Conservation (phyloP, 1,140 invertebrate species). For the Mactra quadrangularis region DNA sequence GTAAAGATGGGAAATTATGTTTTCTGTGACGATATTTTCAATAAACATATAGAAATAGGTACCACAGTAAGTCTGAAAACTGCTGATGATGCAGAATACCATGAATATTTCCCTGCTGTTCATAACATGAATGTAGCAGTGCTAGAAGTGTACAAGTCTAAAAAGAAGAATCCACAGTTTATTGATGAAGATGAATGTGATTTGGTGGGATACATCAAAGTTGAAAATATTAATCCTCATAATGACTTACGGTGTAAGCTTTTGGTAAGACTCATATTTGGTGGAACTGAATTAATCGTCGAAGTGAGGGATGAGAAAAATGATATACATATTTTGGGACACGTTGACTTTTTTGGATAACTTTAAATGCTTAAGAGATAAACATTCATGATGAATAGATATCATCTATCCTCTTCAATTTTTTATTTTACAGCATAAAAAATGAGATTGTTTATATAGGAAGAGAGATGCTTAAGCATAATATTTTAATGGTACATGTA, state of each 20-base stretch:
- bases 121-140: constrained; percentile 31
- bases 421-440: too few species aligned
- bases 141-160: constrained; percentile 62
- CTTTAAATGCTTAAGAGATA: too few species aligned
- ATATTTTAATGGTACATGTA: too few species aligned
- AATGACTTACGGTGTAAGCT: constrained; percentile 1
- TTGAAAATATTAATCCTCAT: constrained; percentile 26
- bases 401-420: too few species aligned
- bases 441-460: too few species aligned
- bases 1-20: constrained; percentile 12
- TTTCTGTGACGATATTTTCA: constrained; percentile 65
- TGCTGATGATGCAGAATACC: constrained; percentile 29
- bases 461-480: too few species aligned
- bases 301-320: constrained; percentile 45
- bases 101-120: constrained; percentile 63
- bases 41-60: constrained; percentile 64
- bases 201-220: constrained; percentile 34
- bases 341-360: constrained; percentile 40
- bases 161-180: constrained; percentile 41
- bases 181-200: constrained; percentile 43
- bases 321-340: not conserved
- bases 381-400: too few species aligned
- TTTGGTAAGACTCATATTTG: constrained; percentile 44
- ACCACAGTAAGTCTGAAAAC: constrained; percentile 39
- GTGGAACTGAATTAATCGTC: constrained; percentile 62